These are phyloP conservation scores for Cryptus viduatorius DNA, from an alignment of 2,888 invertebrate genomes.

Conservation along the genomic window DNA sequence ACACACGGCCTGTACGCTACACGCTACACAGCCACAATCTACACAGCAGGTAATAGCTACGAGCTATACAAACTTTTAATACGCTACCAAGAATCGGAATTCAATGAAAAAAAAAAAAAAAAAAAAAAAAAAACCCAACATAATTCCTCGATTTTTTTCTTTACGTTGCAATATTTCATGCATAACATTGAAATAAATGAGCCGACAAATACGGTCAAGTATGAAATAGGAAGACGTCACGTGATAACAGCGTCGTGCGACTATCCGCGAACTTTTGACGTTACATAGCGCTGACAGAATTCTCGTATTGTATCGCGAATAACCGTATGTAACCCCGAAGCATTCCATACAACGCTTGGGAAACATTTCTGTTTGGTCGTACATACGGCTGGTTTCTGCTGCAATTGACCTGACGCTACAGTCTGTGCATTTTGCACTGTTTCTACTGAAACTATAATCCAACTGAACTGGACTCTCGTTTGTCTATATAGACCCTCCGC, in stretches of 20 bases:
- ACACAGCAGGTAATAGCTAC: constrained; percentile 8
- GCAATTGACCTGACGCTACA: constrained; percentile 13
- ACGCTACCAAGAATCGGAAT: not conserved
- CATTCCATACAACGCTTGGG: constrained; percentile 34
- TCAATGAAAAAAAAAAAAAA: not conserved
- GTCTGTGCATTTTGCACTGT: constrained; percentile 2
- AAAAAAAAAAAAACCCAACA: not conserved
- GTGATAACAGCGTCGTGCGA: not conserved
- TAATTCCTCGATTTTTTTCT: not conserved
- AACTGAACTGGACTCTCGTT: not conserved
- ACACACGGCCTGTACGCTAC: constrained; percentile 51
- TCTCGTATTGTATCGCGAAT: constrained; percentile 50
- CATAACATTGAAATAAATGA: no score
- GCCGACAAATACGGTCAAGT: no score
- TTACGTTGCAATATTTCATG: no score
- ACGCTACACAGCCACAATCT: constrained; percentile 26
- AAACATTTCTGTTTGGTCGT: constrained; percentile 41
- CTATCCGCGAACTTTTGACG: constrained; percentile 26
- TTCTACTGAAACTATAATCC: constrained; percentile 5
- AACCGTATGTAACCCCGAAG: constrained; percentile 58
- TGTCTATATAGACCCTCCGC: not conserved
- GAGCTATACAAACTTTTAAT: not conserved
- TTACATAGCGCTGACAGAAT: constrained; percentile 34
- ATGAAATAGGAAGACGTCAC: no score
- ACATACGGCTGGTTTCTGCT: constrained; percentile 29